A percentile compares a stretch with the other conserved stretches of the same genome.
phyloP scores from a whole-genome alignment of 2,888 invertebrate species.

The Platerodrilus igneus region DNA sequence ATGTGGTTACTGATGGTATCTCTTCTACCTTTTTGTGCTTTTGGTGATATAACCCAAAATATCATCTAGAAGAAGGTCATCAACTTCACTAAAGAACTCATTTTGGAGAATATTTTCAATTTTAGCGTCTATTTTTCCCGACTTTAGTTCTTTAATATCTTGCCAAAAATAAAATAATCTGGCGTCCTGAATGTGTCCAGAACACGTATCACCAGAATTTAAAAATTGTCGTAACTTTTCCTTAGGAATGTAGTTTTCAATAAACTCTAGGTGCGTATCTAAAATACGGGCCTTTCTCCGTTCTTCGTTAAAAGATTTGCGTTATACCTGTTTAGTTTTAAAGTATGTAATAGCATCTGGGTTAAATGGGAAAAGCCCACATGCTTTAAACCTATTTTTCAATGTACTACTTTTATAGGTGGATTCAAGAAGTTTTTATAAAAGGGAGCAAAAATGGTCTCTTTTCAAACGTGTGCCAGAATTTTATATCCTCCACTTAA shows the following conservation, averaged over 20 bases:
- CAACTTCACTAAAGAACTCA: not conserved
- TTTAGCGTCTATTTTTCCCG: slow-evolving; percentile 3
- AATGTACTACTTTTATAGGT: no score
- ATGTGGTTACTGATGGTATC: no score
- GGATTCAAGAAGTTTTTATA: slow-evolving; percentile 22
- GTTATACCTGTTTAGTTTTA: slow-evolving; percentile 5
- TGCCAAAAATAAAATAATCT: slow-evolving; percentile 5
- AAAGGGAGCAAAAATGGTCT: slow-evolving; percentile 24
- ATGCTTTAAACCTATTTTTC: slow-evolving; percentile 4
- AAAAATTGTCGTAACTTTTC: slow-evolving; percentile 1
- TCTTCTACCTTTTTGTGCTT: no score
- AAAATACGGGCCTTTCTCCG: not conserved
- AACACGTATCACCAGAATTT: slow-evolving; percentile 2
- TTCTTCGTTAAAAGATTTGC: not conserved
- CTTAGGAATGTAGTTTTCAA: no score
- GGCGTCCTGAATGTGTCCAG: slow-evolving; percentile 4
- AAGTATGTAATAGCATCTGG: slow-evolving; percentile 8
- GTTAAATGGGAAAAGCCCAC: slow-evolving; percentile 9
- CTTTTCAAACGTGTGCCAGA: slow-evolving; percentile 21
- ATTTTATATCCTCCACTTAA: slow-evolving; percentile 7
- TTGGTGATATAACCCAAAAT: no score
- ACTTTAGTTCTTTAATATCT: not conserved
- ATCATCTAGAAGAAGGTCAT: no score
- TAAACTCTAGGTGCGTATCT: no score
- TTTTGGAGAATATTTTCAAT: slow-evolving; percentile 4